Base-by-base conservation (phyloP, 2,113 vertebrate species). In the Psophia crepitans region DNA sequence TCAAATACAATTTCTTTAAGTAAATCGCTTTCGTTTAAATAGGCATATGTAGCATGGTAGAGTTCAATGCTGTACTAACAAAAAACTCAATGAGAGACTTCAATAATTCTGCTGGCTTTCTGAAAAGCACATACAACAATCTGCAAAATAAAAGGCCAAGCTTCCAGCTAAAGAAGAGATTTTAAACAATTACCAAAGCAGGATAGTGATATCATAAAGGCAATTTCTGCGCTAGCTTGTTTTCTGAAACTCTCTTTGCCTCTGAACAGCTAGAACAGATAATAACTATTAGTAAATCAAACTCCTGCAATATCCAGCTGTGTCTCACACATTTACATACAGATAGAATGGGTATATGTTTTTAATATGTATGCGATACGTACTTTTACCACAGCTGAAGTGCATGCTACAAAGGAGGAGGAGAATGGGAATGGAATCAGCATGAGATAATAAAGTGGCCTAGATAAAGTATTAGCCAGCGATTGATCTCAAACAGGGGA, bases 271-370 rank as follows among this genome's bases (percentile, higher is more conserved):
- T 98, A 98, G 98, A 99, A 99, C 98, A 99, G 99, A 99, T 99
- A 99, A 99, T 99, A 99, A 99, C 99, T 99, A 99, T 99, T 99
- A 99, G 99, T 99, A 99, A 99, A 99, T 99, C 99, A 99, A 99
- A 99, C 98, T 98, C 98, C 98, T 99, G 98, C 98, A 97, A 97
- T 98, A 98, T 99, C 99, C 99, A 99, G 99, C 99, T 99, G 99
- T 99, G 99, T 96, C 99, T 98, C 98, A 97, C 97, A 71, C 98
- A 99, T 99, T 99, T 99, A 99, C 99, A 99, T 99, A 99, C 99
- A 99, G 99, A 99, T 99, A 99, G 99, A 99, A 99, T 99, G 99
- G 98, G 98, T 99, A 99, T 99, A 99, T 99, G 98, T 98, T 99
- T 99, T 99, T 99, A 99, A 99, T 99, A 99, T 99, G 99, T 98